Evolutionary conservation across 2,797 vertebrate species (phyloP).

Genomic region (Trichosurus vulpecula): DNA sequence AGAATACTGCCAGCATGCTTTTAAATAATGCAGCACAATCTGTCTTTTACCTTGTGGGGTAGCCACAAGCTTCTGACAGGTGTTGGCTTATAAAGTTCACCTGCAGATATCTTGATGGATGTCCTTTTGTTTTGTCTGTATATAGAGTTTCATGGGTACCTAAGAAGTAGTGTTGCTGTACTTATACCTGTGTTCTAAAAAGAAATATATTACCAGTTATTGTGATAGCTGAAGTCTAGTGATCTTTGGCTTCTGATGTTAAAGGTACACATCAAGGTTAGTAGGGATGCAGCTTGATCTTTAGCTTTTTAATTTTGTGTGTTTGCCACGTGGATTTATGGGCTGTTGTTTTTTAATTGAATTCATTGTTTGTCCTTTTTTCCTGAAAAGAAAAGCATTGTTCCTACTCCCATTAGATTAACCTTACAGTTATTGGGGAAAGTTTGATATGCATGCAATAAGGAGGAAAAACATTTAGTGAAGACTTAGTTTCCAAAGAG

Average conservation of each 20-base stretch:
- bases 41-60: not conserved
- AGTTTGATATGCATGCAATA: conserved; percentile 4
- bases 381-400: not conserved
- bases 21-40: not conserved
- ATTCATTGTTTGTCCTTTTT: conserved; percentile 13
- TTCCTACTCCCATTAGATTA: conserved; percentile 15
- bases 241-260: conserved; percentile 52
- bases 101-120: not conserved
- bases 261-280: conserved; percentile 45
- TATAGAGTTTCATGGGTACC: conserved; percentile 37
- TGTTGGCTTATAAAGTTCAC: not conserved
- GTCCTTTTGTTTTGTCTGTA: conserved; percentile 45
- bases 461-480: conserved; percentile 41
- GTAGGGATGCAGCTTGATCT: conserved; percentile 32
- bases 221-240: conserved; percentile 44
- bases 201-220: conserved; percentile 31
- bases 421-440: conserved; percentile 28
- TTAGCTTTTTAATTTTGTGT: conserved; percentile 36
- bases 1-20: not conserved
- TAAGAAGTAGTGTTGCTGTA: conserved; percentile 38
- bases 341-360: conserved; percentile 45
- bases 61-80: not conserved
- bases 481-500: conserved; percentile 1
- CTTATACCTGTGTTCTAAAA: conserved; percentile 24
- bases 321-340: conserved; percentile 8